phyloP scores from a whole-genome alignment of 2,797 vertebrate species.

The Malacoctenus gilli region DNA sequence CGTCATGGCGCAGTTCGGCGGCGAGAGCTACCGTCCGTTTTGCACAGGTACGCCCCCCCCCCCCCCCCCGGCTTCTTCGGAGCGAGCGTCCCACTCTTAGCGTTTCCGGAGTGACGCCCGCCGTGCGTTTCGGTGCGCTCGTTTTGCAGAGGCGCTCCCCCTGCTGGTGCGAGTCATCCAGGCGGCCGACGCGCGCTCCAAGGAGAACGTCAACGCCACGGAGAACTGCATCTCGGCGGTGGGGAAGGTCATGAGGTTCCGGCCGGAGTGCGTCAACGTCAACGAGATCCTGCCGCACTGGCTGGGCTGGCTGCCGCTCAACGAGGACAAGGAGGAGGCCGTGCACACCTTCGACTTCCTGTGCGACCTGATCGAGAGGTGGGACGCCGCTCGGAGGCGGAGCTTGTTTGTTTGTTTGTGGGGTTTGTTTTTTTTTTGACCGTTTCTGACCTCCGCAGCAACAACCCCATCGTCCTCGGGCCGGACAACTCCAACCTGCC shows the following conservation, averaged over 20 bases:
- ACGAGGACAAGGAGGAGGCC: constrained; percentile 99
- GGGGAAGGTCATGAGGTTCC: constrained; percentile 95
- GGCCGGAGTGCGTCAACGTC: constrained; percentile 92
- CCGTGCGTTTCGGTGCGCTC: not conserved
- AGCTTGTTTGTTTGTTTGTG: too few species aligned
- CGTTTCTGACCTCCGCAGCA: constrained; percentile 87
- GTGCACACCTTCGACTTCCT: constrained; percentile 95
- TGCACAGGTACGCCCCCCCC: constrained; percentile 86
- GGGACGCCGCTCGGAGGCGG: constrained; percentile 1
- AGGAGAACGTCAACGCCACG: constrained; percentile 98
- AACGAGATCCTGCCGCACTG: constrained; percentile 95
- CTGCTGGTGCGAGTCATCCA: constrained; percentile 94
- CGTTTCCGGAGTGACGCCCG: too few species aligned
- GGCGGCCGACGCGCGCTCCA: constrained; percentile 89
- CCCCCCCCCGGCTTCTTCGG: too few species aligned
- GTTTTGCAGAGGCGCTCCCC: constrained; percentile 89
- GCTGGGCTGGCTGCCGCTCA: constrained; percentile 97
- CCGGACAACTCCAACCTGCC: constrained; percentile 96
- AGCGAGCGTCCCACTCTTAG: too few species aligned
- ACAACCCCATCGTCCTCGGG: constrained; percentile 95
- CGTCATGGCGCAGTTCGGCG: constrained; percentile 96
- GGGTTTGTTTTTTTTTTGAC: too few species aligned
- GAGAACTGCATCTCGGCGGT: constrained; percentile 99
- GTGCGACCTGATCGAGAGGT: constrained; percentile 98
- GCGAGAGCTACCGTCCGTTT: constrained; percentile 92